Percentiles rank a stretch among this genome's conserved stretches.
These are phyloP conservation scores for Zaprionus inermis DNA, from an alignment of 1,140 invertebrate genomes.

Conservation along the genomic window DNA sequence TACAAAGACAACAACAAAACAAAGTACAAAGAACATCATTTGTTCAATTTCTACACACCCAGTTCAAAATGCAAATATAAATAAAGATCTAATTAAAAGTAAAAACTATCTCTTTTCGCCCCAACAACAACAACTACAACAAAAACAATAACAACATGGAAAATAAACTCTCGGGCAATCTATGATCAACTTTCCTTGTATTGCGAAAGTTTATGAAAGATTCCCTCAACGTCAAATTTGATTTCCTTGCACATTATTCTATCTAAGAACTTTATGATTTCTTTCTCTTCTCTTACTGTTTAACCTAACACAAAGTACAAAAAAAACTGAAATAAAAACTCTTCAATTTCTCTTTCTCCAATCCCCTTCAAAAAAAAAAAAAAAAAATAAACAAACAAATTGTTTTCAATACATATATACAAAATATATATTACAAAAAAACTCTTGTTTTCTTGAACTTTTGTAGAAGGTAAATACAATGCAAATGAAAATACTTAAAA, in stretches of 20 bases:
- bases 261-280: slow-evolving; percentile 56
- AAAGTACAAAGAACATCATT: slow-evolving; percentile 58
- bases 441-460: slow-evolving; percentile 83
- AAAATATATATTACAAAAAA: slow-evolving; percentile 40
- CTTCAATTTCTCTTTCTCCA: slow-evolving; percentile 83
- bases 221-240: slow-evolving; percentile 32
- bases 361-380: slow-evolving; percentile 51
- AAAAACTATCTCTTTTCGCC: slow-evolving; percentile 29
- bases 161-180: slow-evolving; percentile 24
- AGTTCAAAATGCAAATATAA: slow-evolving; percentile 80
- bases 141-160: slow-evolving; percentile 45
- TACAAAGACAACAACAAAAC: slow-evolving; percentile 53
- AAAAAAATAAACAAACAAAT: slow-evolving; percentile 55
- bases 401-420: slow-evolving; percentile 77
- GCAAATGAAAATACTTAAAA: slow-evolving; percentile 62
- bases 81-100: slow-evolving; percentile 35
- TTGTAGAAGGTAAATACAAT: slow-evolving; percentile 83
- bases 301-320: slow-evolving; percentile 54
- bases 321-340: slow-evolving; percentile 73
- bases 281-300: slow-evolving; percentile 16
- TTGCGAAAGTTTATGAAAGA: slow-evolving; percentile 38
- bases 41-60: slow-evolving; percentile 69
- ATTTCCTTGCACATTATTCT: slow-evolving; percentile 42
- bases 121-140: slow-evolving; percentile 42
- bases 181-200: slow-evolving; percentile 35